Evolutionary conservation across 2,113 vertebrate species (phyloP), one percentile per base, ranked within the genome.

Genomic region (Catharus bicknelli): DNA sequence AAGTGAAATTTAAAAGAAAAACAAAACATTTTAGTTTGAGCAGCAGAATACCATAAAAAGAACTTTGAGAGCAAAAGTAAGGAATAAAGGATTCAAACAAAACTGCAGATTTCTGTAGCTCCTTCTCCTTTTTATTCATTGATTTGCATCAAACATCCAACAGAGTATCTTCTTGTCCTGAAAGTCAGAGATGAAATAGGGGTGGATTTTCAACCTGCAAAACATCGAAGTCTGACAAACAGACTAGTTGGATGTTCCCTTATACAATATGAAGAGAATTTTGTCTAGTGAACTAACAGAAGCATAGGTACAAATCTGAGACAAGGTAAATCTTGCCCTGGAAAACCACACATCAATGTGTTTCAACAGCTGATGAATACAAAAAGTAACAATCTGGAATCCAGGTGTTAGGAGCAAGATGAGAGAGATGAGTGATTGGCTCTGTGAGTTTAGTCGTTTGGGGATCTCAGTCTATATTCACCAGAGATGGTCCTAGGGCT

Each of bases 401-500:
- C 72, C 85, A 80, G 82, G 87, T 95, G 72, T 67, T 73, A 63
- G 51, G 57, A 34, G 32, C 2, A 0, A 75, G 30, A 74, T 30
- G 36, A 77, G 9, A 69, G 62, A 79, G 51, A 58, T 83, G 78
- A 90, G 53, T 70, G 67, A 91, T 83, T 53, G 16, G 20, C 51
- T 77, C 73, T 21, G 10, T 74, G 63, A 40, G 6, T 85, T 95
- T 51, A 30, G 63, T 53, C 7, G 1, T 88, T 90, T 53, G 67
- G 59, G 70, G 51, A 36, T 85, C 74, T 91, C 59, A 43, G 48
- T 32, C 82, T 79, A 0, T 69, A 75, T 50, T 86, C 89, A 94
- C 83, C 82, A 82, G 88, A 95, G 90, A 91, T 94, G 77, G 83
- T 92, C 72, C 90, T 73, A 58, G 80, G 48, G 42, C 95, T 92